Percentiles rank a stretch among this genome's conserved stretches.
Evolutionary conservation across 2,113 vertebrate genomes (phyloP).

Genomic region (Pycnonotus jocosus): DNA sequence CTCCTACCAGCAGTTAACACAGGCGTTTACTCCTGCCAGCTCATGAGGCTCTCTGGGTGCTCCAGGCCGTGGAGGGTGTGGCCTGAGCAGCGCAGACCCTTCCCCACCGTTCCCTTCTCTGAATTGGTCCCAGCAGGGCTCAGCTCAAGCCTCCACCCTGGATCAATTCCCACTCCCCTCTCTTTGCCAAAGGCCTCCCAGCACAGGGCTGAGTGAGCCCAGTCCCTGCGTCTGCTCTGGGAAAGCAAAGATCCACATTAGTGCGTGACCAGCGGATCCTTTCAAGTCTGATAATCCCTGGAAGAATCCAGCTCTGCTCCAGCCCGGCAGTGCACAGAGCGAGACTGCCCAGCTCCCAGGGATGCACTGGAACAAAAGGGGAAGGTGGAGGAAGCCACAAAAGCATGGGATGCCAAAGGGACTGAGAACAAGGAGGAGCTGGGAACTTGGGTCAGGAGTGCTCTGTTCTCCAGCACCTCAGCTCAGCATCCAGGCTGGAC

Average conservation of each 20-base stretch:
- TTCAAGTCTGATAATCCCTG: background rate
- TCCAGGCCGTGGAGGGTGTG: background rate
- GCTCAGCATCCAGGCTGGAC: background rate
- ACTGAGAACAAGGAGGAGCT: background rate
- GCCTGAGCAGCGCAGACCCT: background rate
- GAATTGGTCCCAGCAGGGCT: background rate
- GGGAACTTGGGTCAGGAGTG: background rate
- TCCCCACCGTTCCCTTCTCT: background rate
- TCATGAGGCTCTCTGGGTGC: background rate
- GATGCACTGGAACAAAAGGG: background rate
- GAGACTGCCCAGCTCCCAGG: background rate
- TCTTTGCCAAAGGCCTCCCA: background rate
- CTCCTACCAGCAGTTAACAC: background rate
- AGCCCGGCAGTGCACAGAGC: fast-evolving
- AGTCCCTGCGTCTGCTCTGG: background rate
- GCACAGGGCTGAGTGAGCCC: background rate
- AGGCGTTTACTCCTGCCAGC: background rate
- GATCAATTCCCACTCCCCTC: background rate
- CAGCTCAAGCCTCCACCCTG: background rate
- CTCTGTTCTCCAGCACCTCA: background rate
- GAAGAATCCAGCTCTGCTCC: background rate
- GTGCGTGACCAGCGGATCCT: background rate
- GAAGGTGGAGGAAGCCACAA: background rate
- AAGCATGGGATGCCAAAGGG: background rate
- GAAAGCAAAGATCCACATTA: background rate